Percentiles rank a stretch among this genome's conserved stretches.
These are phyloP conservation scores for Macrostomum lignano DNA, from an alignment of 1,140 invertebrate genomes.

Conservation along the genomic window DNA sequence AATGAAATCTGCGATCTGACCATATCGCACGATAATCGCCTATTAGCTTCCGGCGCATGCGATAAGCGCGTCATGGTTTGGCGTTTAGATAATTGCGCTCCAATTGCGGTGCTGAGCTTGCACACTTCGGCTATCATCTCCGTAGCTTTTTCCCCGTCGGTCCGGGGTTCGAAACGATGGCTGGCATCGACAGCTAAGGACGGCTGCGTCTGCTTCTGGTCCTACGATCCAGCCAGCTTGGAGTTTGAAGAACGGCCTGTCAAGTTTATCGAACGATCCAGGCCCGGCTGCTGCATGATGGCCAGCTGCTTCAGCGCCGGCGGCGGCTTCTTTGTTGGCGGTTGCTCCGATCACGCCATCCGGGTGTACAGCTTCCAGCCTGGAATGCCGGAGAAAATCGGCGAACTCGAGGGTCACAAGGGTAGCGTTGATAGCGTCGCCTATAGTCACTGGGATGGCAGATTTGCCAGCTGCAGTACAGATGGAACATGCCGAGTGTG, in stretches of 20 bases:
- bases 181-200: no score
- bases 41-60: no score
- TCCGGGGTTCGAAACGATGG: no score
- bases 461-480: slow-evolving; percentile 72
- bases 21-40: no score
- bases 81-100: no score
- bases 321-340: slow-evolving; percentile 66
- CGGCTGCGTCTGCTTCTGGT: slow-evolving; percentile 83
- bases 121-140: no score
- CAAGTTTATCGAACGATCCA: slow-evolving; percentile 65
- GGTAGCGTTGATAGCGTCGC: slow-evolving; percentile 81
- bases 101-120: no score
- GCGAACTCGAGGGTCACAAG: slow-evolving; percentile 61
- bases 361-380: slow-evolving; percentile 54
- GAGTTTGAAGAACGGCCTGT: slow-evolving; percentile 38
- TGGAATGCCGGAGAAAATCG: slow-evolving; percentile 40
- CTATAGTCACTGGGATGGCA: slow-evolving; percentile 54
- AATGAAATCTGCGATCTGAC: no score
- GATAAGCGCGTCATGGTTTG: no score
- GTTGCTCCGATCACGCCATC: slow-evolving; percentile 69
- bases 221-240: slow-evolving; percentile 24
- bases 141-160: no score
- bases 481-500: slow-evolving; percentile 81
- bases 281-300: slow-evolving; percentile 77
- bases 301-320: slow-evolving; percentile 75